Evolutionary conservation across 2,113 vertebrate genomes (phyloP).

Genomic region (Porphyrio hochstetteri): DNA sequence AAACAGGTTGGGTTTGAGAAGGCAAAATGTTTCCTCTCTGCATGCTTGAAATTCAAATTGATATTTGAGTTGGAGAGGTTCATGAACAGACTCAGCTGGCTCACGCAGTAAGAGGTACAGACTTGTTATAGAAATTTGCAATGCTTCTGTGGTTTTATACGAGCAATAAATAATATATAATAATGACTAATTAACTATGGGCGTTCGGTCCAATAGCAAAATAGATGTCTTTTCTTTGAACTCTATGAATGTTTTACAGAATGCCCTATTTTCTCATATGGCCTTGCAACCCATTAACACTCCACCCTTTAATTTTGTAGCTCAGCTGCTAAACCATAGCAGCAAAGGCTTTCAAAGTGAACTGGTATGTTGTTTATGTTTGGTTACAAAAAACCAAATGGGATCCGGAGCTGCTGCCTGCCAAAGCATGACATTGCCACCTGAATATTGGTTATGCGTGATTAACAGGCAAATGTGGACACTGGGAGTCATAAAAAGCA

Average conservation of each 20-base stretch:
- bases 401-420: neutral
- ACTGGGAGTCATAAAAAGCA: constrained; percentile 11
- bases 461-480: constrained; percentile 18
- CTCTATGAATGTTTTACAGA: neutral
- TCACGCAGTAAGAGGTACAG: neutral
- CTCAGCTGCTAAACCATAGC: neutral
- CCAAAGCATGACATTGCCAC: neutral
- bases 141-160: neutral
- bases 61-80: constrained; percentile 32
- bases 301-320: neutral
- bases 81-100: neutral
- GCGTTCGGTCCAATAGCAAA: neutral
- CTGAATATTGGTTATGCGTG: neutral
- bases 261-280: neutral
- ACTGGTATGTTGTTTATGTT: neutral
- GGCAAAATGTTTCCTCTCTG: neutral
- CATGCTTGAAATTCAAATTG: constrained; percentile 16
- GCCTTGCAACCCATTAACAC: neutral
- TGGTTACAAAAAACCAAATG: constrained; percentile 10
- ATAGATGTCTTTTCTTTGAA: neutral
- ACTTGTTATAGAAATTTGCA: neutral
- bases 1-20: neutral
- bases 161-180: neutral
- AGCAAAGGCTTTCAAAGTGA: constrained; percentile 9
- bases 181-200: neutral